Evolutionary conservation across 2,888 invertebrate genomes (phyloP), one percentile per base, ranked within the genome.

Genomic region (Tromatobia lineatoria): DNA sequence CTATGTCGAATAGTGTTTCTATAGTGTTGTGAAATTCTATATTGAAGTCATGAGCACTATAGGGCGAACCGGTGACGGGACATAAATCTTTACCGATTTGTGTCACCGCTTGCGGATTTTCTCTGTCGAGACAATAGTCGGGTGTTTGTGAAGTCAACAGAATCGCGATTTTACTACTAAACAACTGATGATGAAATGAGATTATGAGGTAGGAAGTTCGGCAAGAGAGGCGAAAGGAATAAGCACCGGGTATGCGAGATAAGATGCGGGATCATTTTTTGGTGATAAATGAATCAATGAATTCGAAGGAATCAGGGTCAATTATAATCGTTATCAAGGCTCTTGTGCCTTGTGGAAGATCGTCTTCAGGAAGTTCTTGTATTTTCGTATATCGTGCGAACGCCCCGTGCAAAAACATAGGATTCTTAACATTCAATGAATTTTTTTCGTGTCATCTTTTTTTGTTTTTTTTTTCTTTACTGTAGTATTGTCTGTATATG

Each of bases 361-460:
- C 81, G 82, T 86, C 82, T 85, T 85, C 71, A 85, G 86, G 81
- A 83, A 84, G 79, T 80, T 84, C 80, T 77, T 83, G 70, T 79
- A 82, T 86, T 20, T 86, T 87, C 86, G 87, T 86, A 85, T 81
- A 82, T 89, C 88, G 91, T 92, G 92, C 92, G 89, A 90, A 90
- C 90, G 90, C 89, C 90, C 90, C 91, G 91, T 93, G 91, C 91
- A 92, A 91, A 80, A 89, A 87, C 83, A 86, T 87, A 85, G 57
- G 80, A 87, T 83, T 64, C 74, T 80, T 38, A 88, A 88, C 87
- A 91, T 91, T 90, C 90, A 88, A 88, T 90, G 86, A 83, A 66
- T 76, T 38, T 75, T 69, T 77, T 80, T 83, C 81, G 83, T 82
- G 83, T 79, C 78, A 85, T 87, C 80, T 57, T 74, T 76, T 15